Evolutionary conservation across 2,888 invertebrate species (phyloP).

Genomic region (Cosmopolites sordidus): DNA sequence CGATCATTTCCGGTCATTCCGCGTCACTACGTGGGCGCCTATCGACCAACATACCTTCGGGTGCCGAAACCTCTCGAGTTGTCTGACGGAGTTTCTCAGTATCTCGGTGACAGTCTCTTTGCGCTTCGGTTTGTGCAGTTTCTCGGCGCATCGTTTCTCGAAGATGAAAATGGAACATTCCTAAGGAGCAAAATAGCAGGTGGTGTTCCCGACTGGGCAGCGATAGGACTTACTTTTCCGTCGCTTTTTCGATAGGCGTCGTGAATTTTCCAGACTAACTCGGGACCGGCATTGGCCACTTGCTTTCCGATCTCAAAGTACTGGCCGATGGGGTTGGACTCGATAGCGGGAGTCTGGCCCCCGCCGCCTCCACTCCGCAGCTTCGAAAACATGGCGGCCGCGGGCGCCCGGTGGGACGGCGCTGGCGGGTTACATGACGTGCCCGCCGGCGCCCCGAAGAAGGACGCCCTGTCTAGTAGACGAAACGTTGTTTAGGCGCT

Average conservation of each 20-base stretch:
- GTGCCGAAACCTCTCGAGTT: constrained; percentile 78
- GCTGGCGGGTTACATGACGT: constrained; percentile 21
- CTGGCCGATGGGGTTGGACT: constrained; percentile 79
- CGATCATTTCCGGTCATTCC: no score
- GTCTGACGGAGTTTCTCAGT: constrained; percentile 71
- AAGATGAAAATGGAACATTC: constrained; percentile 92
- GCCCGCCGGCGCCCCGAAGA: constrained; percentile 26
- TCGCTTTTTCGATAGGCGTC: constrained; percentile 86
- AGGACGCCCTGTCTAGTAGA: constrained; percentile 28
- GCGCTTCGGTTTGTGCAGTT: constrained; percentile 85
- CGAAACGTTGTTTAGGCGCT: constrained; percentile 22
- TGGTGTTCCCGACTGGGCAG: neutral
- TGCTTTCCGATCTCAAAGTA: constrained; percentile 85
- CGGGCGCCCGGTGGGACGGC: constrained; percentile 35
- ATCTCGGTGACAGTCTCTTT: constrained; percentile 91
- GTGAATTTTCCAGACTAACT: constrained; percentile 87
- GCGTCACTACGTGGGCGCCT: no score
- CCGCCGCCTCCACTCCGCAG: constrained; percentile 59
- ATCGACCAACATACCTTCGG: constrained; percentile 54
- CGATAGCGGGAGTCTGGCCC: constrained; percentile 56
- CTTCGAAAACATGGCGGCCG: constrained; percentile 67
- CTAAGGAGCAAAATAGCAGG: constrained; percentile 53
- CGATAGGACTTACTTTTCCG: constrained; percentile 68
- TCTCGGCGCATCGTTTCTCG: constrained; percentile 89
- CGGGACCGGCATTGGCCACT: constrained; percentile 77